Conservation (phyloP, 2,113 vertebrate genomes). For the Otocyon megalotis region DNA sequence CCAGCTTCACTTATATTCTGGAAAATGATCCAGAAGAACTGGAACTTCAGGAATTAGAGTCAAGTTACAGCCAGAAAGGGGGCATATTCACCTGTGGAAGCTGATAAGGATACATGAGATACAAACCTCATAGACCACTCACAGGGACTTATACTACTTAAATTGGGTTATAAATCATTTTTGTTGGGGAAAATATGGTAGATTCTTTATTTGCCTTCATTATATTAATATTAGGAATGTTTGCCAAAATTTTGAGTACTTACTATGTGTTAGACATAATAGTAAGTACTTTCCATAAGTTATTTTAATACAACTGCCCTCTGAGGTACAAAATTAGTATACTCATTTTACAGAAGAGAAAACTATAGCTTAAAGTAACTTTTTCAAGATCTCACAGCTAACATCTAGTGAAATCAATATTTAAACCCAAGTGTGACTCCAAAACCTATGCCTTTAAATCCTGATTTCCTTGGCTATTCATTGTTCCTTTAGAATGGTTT, state of each 20-base stretch:
- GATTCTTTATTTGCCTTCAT: neutral
- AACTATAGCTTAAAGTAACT: neutral
- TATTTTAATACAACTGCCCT: neutral
- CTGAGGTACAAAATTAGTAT: neutral
- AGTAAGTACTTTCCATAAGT: neutral
- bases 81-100: neutral
- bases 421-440: neutral
- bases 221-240: neutral
- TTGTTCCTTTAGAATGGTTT: neutral
- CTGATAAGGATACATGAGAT: neutral
- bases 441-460: neutral
- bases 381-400: neutral
- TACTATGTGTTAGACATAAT: neutral
- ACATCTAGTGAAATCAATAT: neutral
- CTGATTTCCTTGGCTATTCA: neutral
- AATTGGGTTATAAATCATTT: neutral
- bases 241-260: neutral
- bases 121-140: neutral
- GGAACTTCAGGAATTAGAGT: neutral
- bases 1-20: neutral
- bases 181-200: neutral
- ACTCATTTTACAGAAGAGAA: slow-evolving; percentile 29
- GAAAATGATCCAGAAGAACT: neutral
- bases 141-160: neutral
- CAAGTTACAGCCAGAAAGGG: neutral